Evolutionary conservation across 1,140 invertebrate genomes (phyloP).

Genomic region (Drosophila micromelanica): DNA sequence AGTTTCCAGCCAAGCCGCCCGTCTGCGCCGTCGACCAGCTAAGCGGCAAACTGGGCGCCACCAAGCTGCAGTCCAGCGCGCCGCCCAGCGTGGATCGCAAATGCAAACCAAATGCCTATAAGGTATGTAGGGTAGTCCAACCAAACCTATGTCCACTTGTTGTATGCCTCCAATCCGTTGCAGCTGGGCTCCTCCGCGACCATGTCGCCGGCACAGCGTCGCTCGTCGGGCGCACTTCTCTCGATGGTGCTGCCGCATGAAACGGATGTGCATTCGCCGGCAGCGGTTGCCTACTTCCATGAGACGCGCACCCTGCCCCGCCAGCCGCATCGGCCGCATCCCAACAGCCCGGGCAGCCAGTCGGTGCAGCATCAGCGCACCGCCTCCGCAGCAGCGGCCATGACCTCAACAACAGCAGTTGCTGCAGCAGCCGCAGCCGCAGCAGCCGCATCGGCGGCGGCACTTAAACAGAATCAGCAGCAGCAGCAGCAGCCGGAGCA

Average conservation of each 20-base stretch:
- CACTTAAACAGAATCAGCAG: conserved; percentile 39
- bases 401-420: conserved; percentile 41
- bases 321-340: conserved; percentile 63
- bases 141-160: background rate
- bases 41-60: conserved; percentile 53
- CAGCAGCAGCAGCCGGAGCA: conserved; percentile 62
- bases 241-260: conserved; percentile 74
- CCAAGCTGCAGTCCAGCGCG: conserved; percentile 71
- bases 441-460: conserved; percentile 15
- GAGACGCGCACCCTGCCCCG: conserved; percentile 80
- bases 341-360: conserved; percentile 67
- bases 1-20: conserved; percentile 70
- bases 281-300: conserved; percentile 53
- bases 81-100: conserved; percentile 79
- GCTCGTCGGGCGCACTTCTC: conserved; percentile 64
- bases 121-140: conserved; percentile 40
- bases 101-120: conserved; percentile 76
- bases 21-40: conserved; percentile 60
- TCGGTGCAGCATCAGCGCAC: conserved; percentile 76
- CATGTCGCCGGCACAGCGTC: conserved; percentile 63
- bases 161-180: background rate
- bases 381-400: conserved; percentile 62
- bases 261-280: conserved; percentile 57
- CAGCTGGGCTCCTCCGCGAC: conserved; percentile 61
- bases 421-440: conserved; percentile 3